These are phyloP conservation scores for Apus apus DNA, from an alignment of 2,113 vertebrate genomes.

Conservation along the genomic window DNA sequence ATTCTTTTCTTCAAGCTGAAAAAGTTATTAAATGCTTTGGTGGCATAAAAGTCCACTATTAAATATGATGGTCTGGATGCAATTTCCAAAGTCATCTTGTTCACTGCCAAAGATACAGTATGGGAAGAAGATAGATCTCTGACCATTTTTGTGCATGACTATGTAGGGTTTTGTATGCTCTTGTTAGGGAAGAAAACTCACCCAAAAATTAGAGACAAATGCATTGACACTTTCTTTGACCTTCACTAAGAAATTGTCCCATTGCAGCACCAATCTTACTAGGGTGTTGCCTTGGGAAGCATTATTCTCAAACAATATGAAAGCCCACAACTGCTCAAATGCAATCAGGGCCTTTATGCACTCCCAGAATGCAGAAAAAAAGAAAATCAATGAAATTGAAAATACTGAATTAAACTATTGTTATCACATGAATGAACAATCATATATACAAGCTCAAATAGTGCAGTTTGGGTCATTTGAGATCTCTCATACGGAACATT, in stretches of 20 bases:
- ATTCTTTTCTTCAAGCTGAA: not conserved
- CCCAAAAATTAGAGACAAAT: not conserved
- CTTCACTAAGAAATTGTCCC: not conserved
- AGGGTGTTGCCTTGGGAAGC: not conserved
- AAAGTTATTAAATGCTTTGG: not conserved
- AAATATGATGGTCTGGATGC: not conserved
- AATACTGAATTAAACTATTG: not conserved
- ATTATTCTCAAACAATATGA: not conserved
- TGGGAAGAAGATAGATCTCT: not conserved
- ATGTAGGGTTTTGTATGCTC: not conserved
- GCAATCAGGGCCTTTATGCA: not conserved
- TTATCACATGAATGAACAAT: not conserved
- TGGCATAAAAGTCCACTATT: not conserved
- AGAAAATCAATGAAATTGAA: not conserved
- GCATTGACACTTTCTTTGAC: not conserved
- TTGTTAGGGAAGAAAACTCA: not conserved
- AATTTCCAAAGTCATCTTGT: not conserved
- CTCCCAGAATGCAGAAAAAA: not conserved
- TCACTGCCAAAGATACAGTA: not conserved
- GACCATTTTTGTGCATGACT: not conserved
- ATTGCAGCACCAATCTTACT: not conserved
- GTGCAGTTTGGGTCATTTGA: not conserved
- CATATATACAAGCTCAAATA: not conserved
- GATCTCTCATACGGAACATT: not conserved
- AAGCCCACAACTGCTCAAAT: not conserved